Conservation (phyloP, 2,888 invertebrate genomes). For the Perdita meconis region DNA sequence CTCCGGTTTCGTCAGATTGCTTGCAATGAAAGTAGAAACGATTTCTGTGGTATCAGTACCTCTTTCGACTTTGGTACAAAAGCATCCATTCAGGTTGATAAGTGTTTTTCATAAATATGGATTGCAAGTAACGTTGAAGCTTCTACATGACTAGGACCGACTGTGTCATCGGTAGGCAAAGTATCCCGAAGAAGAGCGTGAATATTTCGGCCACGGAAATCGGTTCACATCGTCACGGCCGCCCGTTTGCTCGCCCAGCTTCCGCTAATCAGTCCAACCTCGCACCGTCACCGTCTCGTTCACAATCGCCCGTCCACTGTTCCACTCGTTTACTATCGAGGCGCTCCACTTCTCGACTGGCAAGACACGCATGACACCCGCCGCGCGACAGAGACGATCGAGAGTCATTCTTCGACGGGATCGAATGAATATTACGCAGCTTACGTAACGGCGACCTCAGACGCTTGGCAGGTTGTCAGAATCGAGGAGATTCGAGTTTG, state of each 20-base stretch:
- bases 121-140: no score
- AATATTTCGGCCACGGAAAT: neutral
- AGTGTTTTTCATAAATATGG: neutral
- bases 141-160: no score
- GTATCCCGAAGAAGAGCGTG: neutral
- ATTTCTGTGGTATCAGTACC: neutral
- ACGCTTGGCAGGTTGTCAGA: constrained; percentile 64
- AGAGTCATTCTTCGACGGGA: constrained; percentile 36
- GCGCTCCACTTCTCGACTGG: neutral
- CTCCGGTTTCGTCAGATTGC: no score
- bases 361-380: constrained; percentile 2
- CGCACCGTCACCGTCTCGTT: neutral
- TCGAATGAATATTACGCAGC: constrained; percentile 33
- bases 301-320: neutral
- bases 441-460: constrained; percentile 67
- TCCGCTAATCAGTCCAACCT: neutral
- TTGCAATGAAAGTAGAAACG: no score
- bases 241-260: neutral
- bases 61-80: neutral
- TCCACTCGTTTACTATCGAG: neutral
- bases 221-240: neutral
- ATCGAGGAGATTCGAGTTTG: constrained; percentile 42
- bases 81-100: neutral
- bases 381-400: constrained; percentile 1
- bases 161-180: no score